Conservation (phyloP, 2,888 invertebrate genomes). For the Phortica magna region DNA sequence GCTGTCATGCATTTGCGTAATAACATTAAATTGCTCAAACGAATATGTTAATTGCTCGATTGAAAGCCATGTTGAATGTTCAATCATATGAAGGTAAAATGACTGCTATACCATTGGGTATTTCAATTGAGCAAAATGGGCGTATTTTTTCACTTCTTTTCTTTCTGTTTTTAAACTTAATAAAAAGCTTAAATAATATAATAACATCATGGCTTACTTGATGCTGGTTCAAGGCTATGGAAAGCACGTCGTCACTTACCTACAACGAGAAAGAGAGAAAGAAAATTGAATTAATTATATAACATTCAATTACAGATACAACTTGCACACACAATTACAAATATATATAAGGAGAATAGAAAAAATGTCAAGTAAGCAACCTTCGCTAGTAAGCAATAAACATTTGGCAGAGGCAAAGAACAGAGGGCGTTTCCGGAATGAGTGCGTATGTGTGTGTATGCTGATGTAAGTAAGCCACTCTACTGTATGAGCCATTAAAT, state of each 20-base stretch:
- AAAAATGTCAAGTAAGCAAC: constrained; percentile 26
- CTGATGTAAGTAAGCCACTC: not conserved
- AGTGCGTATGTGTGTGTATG: not conserved
- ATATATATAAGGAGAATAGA: not conserved
- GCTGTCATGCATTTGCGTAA: not conserved
- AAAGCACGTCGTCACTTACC: constrained; percentile 76
- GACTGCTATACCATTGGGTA: too few species aligned
- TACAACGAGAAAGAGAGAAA: constrained; percentile 42
- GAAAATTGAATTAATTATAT: constrained; percentile 21
- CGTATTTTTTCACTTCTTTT: too few species aligned
- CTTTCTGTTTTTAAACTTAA: not conserved
- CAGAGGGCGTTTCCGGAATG: not conserved
- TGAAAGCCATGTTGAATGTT: not conserved
- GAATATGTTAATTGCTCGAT: not conserved
- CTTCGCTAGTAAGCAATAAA: constrained; percentile 14
- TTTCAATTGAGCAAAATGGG: too few species aligned
- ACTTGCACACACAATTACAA: constrained; percentile 1
- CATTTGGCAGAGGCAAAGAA: not conserved
- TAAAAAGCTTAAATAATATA: constrained; percentile 14
- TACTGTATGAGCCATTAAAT: constrained; percentile 9
- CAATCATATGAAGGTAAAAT: too few species aligned
- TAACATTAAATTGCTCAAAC: not conserved
- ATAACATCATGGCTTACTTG: constrained; percentile 65
- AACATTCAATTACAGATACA: constrained; percentile 17
- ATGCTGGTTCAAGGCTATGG: constrained; percentile 73